Percentiles rank a stretch among this genome's conserved stretches.
Evolutionary conservation across 2,888 invertebrate species (phyloP).

Genomic region (Erebia aethiops): DNA sequence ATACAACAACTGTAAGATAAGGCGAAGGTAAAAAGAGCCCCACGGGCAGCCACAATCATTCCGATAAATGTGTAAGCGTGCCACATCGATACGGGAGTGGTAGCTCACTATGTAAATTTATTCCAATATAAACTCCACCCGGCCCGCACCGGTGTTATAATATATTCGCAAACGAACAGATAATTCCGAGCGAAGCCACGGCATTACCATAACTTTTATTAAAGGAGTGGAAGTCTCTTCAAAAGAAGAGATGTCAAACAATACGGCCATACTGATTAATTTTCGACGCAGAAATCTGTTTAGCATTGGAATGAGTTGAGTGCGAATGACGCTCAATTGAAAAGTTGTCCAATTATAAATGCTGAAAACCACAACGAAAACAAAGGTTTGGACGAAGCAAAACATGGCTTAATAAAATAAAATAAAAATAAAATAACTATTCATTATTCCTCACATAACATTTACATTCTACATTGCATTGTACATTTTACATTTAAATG

Average conservation of each 20-base stretch:
- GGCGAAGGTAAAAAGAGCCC: slow-evolving; percentile 18
- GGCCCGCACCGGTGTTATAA: slow-evolving; percentile 74
- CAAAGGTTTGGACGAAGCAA: background rate
- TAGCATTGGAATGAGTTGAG: slow-evolving; percentile 71
- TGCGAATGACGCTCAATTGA: slow-evolving; percentile 47
- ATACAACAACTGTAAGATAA: slow-evolving; percentile 11
- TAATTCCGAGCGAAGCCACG: slow-evolving; percentile 75
- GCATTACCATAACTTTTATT: slow-evolving; percentile 82
- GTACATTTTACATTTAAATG: no score
- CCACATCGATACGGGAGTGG: slow-evolving; percentile 69
- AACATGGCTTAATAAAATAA: background rate
- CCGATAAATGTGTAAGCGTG: slow-evolving; percentile 80
- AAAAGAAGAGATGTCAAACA: slow-evolving; percentile 69
- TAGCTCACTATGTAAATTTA: slow-evolving; percentile 78
- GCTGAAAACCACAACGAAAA: background rate
- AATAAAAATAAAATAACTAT: no score
- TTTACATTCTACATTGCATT: no score
- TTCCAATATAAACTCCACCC: slow-evolving; percentile 80
- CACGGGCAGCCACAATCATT: slow-evolving; percentile 32
- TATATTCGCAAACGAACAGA: slow-evolving; percentile 82
- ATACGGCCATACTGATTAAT: slow-evolving; percentile 74
- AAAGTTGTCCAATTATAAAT: slow-evolving; percentile 42
- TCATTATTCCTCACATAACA: no score
- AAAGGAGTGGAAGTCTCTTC: slow-evolving; percentile 67
- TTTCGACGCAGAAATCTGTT: slow-evolving; percentile 74